phyloP scores from a whole-genome alignment of 2,113 vertebrate genomes.

The Andinoacara biseriatus region DNA sequence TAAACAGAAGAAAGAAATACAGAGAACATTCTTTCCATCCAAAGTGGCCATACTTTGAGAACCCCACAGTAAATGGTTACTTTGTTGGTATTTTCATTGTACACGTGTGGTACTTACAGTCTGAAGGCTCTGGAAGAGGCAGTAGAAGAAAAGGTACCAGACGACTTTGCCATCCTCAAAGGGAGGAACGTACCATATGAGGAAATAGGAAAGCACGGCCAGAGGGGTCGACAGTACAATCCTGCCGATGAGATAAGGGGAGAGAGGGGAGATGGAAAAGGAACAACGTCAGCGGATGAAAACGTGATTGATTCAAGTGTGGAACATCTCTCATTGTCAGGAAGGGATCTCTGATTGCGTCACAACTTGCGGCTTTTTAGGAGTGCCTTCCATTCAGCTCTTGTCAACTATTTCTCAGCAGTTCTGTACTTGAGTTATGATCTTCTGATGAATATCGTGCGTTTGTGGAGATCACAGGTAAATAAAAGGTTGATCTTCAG shows the following conservation, averaged over 20 bases:
- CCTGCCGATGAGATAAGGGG: slow-evolving; percentile 73
- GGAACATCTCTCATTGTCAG: background rate
- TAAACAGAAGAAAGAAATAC: background rate
- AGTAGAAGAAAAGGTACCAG: slow-evolving; percentile 98
- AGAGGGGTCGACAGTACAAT: slow-evolving; percentile 92
- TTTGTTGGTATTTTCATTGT: background rate
- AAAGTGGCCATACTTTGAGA: background rate
- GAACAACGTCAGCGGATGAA: slow-evolving; percentile 33
- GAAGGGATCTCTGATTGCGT: slow-evolving; percentile 17
- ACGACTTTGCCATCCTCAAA: slow-evolving; percentile 84
- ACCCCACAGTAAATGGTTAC: background rate
- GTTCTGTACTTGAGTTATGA: background rate
- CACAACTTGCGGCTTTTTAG: background rate
- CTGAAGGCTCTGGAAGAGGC: slow-evolving; percentile 93
- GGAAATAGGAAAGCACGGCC: slow-evolving; percentile 89
- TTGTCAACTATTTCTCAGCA: background rate
- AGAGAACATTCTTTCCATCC: background rate
- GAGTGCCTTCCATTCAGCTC: background rate
- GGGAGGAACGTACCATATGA: slow-evolving; percentile 95
- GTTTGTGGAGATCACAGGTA: background rate
- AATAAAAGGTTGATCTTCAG: background rate
- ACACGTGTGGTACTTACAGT: slow-evolving; percentile 84
- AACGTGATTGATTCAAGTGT: slow-evolving; percentile 15
- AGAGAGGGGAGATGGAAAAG: background rate
- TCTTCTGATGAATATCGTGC: background rate